phyloP scores from a whole-genome alignment of 2,888 invertebrate genomes.

The Dicycla oo region DNA sequence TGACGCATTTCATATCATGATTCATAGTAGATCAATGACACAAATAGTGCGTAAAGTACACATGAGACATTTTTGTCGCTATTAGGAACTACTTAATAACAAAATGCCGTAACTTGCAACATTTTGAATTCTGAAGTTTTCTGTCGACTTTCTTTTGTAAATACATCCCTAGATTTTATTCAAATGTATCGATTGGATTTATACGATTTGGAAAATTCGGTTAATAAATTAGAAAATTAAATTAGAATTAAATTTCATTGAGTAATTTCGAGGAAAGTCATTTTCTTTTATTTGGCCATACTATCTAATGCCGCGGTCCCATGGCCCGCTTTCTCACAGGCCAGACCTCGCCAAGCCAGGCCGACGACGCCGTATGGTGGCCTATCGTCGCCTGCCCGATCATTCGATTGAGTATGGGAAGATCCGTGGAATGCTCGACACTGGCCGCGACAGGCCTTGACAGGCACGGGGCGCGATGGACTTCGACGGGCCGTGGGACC shows the following conservation, averaged over 20 bases:
- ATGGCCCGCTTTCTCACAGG: no score
- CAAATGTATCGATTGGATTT: background rate
- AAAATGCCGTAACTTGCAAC: background rate
- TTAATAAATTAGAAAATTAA: no score
- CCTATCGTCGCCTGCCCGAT: no score
- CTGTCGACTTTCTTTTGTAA: background rate
- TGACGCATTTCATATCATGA: constrained; percentile 6
- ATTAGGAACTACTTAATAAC: background rate
- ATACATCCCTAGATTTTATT: background rate
- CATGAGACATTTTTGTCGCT: background rate
- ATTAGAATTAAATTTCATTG: background rate
- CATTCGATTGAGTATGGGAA: no score
- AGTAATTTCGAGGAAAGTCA: background rate
- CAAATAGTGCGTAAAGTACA: background rate
- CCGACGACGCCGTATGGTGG: no score
- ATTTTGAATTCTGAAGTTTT: background rate
- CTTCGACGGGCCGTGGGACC: no score
- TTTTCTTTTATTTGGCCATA: background rate
- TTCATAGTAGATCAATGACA: background rate
- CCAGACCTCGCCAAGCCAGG: no score
- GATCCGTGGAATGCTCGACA: no score
- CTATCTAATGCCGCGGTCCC: no score
- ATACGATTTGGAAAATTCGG: background rate
- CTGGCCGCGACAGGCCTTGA: no score
- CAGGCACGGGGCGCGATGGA: no score